Evolutionary conservation across 2,888 invertebrate species (phyloP), one percentile per base, ranked within the genome.

Genomic region (Sepiola atlantica): DNA sequence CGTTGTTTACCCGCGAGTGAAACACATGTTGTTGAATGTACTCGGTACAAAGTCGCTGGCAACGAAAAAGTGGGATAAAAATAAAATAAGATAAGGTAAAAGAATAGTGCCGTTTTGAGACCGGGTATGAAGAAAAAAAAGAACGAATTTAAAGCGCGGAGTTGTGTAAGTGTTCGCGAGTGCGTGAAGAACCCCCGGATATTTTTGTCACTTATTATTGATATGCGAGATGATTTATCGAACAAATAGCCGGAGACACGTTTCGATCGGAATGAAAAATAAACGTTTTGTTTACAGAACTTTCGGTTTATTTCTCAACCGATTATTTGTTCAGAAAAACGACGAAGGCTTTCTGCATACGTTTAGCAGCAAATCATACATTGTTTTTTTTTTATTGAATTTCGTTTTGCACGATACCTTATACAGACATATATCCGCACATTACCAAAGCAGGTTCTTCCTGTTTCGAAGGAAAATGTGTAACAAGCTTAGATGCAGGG

Each of bases 141-240:
- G 8, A 8, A 45, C 45, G 45, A 8, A 45, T 45, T 45, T 45
- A 45, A 45, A 45, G 45, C 45, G 8, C 45, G 45, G 45, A n/a
- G 45, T 45, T 45, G 45, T 45, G 45, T 45, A 45, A 45, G 45
- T 45, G 45, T 45, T 45, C 45, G 45, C 45, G 45, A 45, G 45
- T 45, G 45, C 45, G 45, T 45, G 45, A 45, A 45, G 45, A 45
- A 45, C 45, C 77, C 14, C 12, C n/a, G 77, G 77, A 32, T 77
- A 77, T 77, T 77, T 77, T 77, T 77, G n/a, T 77, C 77, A 18
- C n/a, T 77, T 77, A 77, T 77, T 77, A 77, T 77, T 77, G 77
- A n/a, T 16, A n/a, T n/a, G n/a, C 24, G 61, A 61, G 61, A 2
- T 61, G 61, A 61, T 61, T 28, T 28, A n/a, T 4, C 14, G 77